These are phyloP conservation scores for Drusus annulatus DNA, from an alignment of 1,140 invertebrate genomes.

Conservation along the genomic window DNA sequence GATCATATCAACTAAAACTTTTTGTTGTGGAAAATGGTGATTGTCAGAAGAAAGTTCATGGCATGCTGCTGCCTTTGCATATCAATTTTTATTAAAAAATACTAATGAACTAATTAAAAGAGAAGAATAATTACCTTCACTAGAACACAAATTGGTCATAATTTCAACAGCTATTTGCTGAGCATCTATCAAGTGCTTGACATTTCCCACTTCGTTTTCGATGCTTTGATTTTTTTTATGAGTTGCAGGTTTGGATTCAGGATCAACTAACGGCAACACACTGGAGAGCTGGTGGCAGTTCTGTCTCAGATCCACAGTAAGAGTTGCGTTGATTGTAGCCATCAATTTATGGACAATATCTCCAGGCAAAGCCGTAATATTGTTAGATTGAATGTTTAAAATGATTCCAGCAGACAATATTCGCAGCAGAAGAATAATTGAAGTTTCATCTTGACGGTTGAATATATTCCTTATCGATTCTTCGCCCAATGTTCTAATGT, in stretches of 20 bases:
- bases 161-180: conserved; percentile 80
- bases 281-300: conserved; percentile 69
- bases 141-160: conserved; percentile 79
- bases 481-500: conserved; percentile 69
- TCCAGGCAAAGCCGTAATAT: conserved; percentile 63
- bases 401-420: conserved; percentile 73
- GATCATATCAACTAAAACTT: too few relatives aligned
- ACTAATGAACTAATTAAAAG: too few relatives aligned
- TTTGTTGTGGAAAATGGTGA: too few relatives aligned
- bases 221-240: conserved; percentile 60
- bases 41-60: too few relatives aligned
- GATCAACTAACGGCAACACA: conserved; percentile 65
- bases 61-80: too few relatives aligned
- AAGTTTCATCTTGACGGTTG: conserved; percentile 64
- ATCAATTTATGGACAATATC: conserved; percentile 66
- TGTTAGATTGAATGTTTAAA: conserved; percentile 68
- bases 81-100: too few relatives aligned
- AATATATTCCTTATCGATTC: conserved; percentile 69
- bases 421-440: conserved; percentile 70
- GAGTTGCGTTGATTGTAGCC: conserved; percentile 66
- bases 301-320: conserved; percentile 66
- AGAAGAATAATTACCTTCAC: conserved; percentile 69
- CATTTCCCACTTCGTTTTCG: conserved; percentile 67
- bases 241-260: conserved; percentile 59
- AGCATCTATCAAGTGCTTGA: conserved; percentile 72